Conservation (phyloP, 1,140 invertebrate species). For the Wiebesia pumilae region DNA sequence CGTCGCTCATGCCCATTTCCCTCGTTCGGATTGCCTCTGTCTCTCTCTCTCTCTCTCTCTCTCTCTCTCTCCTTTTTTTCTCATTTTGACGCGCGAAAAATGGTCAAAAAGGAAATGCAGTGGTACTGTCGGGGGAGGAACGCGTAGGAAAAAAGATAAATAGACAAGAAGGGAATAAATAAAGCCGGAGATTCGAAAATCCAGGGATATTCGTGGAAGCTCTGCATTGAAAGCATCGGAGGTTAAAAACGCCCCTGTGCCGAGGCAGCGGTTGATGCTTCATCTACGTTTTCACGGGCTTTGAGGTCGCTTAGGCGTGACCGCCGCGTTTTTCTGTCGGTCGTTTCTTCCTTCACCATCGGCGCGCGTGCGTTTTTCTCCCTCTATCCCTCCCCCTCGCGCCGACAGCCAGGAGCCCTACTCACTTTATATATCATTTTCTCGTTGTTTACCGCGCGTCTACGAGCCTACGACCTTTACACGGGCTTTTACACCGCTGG, state of each 20-base stretch:
- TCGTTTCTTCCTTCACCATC: background rate
- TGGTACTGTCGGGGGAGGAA: background rate
- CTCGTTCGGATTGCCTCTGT: slow-evolving; percentile 22
- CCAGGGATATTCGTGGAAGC: slow-evolving; percentile 36
- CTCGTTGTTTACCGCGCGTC: slow-evolving; percentile 19
- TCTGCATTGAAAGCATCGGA: background rate
- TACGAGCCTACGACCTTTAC: background rate
- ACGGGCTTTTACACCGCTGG: slow-evolving; percentile 7
- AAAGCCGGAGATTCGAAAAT: slow-evolving; percentile 36
- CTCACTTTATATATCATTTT: slow-evolving; percentile 46
- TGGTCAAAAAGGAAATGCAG: background rate
- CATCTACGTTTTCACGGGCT: slow-evolving; percentile 1
- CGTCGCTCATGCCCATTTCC: slow-evolving; percentile 4
- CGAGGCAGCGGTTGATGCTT: slow-evolving; percentile 27
- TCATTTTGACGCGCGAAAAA: slow-evolving; percentile 48
- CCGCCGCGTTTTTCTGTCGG: slow-evolving; percentile 28
- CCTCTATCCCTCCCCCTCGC: background rate
- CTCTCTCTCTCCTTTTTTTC: too few species aligned
- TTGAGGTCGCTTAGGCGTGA: slow-evolving; percentile 49
- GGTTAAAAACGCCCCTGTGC: background rate
- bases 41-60: background rate
- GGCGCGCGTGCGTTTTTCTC: background rate
- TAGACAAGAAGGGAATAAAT: slow-evolving; percentile 32
- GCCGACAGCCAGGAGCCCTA: background rate
- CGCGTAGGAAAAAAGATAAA: slow-evolving; percentile 24